Evolutionary conservation across 2,797 vertebrate species (phyloP), one percentile per base, ranked within the genome.

Genomic region (Antennarius maculatus): DNA sequence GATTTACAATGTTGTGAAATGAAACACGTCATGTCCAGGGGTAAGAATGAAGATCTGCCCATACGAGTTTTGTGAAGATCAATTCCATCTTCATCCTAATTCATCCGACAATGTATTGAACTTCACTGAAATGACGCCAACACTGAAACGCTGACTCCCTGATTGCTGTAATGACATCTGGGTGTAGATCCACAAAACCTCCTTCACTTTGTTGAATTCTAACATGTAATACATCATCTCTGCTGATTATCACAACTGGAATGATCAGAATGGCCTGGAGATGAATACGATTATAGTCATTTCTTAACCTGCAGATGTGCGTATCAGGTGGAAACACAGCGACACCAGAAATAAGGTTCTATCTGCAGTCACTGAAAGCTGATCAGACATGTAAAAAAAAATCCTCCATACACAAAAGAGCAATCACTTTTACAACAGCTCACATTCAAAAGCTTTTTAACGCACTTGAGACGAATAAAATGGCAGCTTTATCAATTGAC

Each of bases 171-270:
- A 73, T 10, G 63, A 52, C 71, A 58, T 63, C 69, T 50, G 60
- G 78, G 55, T 62, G 75, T 62, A 16, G 52, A 71, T 63, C 51
- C 64, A 23, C 23, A 23, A 34, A 34, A 34, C 61, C 29, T 54
- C 80, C 59, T 54, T 46, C 66, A 41, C 61, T 64, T 67, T 34
- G 5, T 8, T 57, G 11, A 69, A 58, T 66, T 29, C 48, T 70
- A 79, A 71, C 74, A 51, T 16, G 7, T 53, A 48, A 65, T 34
- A 63, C 54, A 39, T 46, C 71, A 0, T 16, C 41, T 76, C 72
- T 65, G 72, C 56, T 78, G 82, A 83, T 84, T 78, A 86, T 81
- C 76, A 64, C 48, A 63, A 63, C 71, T 84, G 85, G 83, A 91
- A 87, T 88, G 87, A 74, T 82, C 57, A 15, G 58, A 81, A 71